Evolutionary conservation across 2,888 invertebrate genomes (phyloP).

Genomic region (Apotomis betuletana): DNA sequence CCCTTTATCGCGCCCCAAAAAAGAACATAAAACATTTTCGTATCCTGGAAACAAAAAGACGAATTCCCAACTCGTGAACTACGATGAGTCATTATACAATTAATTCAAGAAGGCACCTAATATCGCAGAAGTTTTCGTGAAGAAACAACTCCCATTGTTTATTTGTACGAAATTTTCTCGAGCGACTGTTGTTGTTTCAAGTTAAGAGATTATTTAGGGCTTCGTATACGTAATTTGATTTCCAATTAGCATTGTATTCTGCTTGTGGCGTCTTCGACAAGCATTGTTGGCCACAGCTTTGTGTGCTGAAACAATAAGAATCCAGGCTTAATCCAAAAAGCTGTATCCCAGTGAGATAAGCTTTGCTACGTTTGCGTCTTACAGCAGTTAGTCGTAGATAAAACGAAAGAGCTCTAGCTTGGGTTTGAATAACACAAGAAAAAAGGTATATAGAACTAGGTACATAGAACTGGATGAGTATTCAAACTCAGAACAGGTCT

Average conservation of each 20-base stretch:
- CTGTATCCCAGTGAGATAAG: not conserved
- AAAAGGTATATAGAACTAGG: no score
- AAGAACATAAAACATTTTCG: conserved; percentile 31
- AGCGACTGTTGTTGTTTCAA: conserved; percentile 47
- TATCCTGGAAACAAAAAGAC: conserved; percentile 22
- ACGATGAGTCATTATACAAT: conserved; percentile 73
- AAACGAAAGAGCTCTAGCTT: no score
- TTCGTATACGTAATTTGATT: conserved; percentile 42
- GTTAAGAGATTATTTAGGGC: conserved; percentile 39
- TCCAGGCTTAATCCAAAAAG: not conserved
- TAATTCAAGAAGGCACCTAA: conserved; percentile 73
- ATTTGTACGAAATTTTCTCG: conserved; percentile 57
- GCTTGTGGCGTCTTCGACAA: conserved; percentile 10
- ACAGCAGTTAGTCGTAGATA: no score
- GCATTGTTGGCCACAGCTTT: conserved; percentile 6
- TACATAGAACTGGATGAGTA: no score
- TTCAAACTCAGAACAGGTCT: no score
- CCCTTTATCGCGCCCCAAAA: not conserved
- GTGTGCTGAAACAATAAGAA: not conserved
- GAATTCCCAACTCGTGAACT: conserved; percentile 37
- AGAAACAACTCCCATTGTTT: conserved; percentile 65
- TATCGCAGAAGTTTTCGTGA: conserved; percentile 67
- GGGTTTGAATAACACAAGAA: no score
- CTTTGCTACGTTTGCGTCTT: no score
- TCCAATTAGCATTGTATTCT: conserved; percentile 36